Evolutionary conservation across 2,113 vertebrate species (phyloP).

Genomic region (Amphiprion percula): DNA sequence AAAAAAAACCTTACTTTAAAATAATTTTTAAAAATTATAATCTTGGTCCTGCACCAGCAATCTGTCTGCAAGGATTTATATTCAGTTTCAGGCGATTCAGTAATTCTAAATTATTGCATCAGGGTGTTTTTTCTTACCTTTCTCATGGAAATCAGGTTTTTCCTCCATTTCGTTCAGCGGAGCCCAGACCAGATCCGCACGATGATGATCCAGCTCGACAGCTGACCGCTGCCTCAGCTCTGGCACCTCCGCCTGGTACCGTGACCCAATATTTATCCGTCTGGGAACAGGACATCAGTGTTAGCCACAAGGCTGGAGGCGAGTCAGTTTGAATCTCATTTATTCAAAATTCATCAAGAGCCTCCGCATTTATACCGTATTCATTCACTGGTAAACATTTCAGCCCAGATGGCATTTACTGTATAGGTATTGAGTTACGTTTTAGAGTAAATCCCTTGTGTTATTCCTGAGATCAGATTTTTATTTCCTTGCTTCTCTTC

Average conservation of each 20-base stretch:
- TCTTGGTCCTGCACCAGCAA: too few species aligned
- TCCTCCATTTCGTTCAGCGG: slow-evolving; percentile 86
- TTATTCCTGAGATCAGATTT: slow-evolving; percentile 21
- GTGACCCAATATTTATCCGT: slow-evolving; percentile 95
- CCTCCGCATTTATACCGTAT: not conserved
- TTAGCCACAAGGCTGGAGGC: not conserved
- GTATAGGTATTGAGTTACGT: not conserved
- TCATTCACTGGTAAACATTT: not conserved
- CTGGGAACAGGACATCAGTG: slow-evolving; percentile 75
- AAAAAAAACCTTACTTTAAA: too few species aligned
- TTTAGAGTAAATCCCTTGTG: not conserved
- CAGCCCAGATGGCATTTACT: not conserved
- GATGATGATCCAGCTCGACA: slow-evolving; percentile 88
- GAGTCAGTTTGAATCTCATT: not conserved
- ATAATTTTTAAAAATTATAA: too few species aligned
- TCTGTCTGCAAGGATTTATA: too few species aligned
- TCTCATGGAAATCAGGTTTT: slow-evolving; percentile 84
- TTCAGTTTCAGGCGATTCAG: slow-evolving; percentile 5
- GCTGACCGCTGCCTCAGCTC: slow-evolving; percentile 86
- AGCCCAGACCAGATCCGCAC: slow-evolving; percentile 92
- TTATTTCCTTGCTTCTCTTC: slow-evolving; percentile 23
- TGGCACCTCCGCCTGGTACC: slow-evolving; percentile 97
- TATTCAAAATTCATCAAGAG: not conserved
- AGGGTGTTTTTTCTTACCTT: slow-evolving; percentile 80
- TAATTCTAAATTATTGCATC: not conserved